Evolutionary conservation across 2,888 invertebrate species (phyloP).

Genomic region (Agriopis leucophaearia): DNA sequence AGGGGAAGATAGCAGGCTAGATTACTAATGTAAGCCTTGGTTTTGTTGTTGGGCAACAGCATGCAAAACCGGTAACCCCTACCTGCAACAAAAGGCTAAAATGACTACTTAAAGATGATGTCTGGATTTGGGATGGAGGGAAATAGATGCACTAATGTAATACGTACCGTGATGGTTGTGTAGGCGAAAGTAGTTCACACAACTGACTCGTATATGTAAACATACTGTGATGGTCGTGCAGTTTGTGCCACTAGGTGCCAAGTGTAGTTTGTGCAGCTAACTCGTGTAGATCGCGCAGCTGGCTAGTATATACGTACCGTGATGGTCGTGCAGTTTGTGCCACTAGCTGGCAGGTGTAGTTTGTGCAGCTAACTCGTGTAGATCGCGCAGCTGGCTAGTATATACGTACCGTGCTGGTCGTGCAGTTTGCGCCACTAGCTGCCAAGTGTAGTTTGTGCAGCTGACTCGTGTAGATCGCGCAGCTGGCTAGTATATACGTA

Average conservation of each 20-base stretch:
- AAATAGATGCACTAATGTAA: constrained; percentile 55
- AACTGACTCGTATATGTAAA: constrained; percentile 88
- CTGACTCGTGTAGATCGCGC: constrained; percentile 90
- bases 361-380: no score
- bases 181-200: no score
- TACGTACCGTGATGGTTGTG: constrained; percentile 4
- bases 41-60: no score
- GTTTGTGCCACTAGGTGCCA: neutral
- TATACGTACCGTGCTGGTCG: constrained; percentile 53
- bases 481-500: constrained; percentile 86
- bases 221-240: constrained; percentile 1
- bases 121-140: no score
- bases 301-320: constrained; percentile 82
- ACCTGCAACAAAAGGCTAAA: no score
- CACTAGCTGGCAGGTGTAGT: constrained; percentile 89
- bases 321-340: constrained; percentile 7
- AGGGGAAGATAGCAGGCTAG: no score
- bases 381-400: constrained; percentile 89
- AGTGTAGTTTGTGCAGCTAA: constrained; percentile 57
- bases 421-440: constrained; percentile 87
- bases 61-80: no score
- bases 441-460: constrained; percentile 84
- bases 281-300: no score
- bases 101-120: no score
- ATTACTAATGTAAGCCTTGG: no score